Evolutionary conservation across 2,113 vertebrate species (phyloP).

Genomic region (Saimiri boliviensis): DNA sequence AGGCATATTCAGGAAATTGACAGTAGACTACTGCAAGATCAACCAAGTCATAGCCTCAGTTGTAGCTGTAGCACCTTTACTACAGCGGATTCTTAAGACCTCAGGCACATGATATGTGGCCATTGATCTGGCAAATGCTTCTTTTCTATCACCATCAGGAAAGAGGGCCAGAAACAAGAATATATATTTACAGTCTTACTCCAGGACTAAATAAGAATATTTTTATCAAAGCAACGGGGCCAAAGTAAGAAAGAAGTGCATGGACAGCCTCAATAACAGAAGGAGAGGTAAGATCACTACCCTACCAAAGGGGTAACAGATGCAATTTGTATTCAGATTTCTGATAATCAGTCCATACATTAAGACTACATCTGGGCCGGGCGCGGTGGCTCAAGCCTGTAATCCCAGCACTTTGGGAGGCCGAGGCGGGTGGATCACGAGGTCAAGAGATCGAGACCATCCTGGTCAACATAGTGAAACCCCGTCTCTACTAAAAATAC

Average conservation of each 20-base stretch:
- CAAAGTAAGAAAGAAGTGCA: neutral
- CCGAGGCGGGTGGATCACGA: too few species aligned
- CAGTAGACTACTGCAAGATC: neutral
- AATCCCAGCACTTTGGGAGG: too few species aligned
- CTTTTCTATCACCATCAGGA: neutral
- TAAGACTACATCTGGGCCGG: too few species aligned
- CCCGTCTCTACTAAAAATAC: too few species aligned
- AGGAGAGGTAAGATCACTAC: neutral
- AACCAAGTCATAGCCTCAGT: neutral
- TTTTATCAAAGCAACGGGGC: neutral
- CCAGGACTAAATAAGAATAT: slow-evolving; percentile 6
- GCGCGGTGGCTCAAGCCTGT: too few species aligned
- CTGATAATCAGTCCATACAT: neutral
- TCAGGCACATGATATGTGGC: neutral
- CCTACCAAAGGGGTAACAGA: neutral
- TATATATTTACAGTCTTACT: neutral
- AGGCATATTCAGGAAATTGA: neutral
- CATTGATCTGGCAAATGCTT: neutral
- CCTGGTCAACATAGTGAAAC: too few species aligned
- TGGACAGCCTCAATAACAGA: neutral
- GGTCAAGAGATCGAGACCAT: too few species aligned
- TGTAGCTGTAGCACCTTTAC: neutral
- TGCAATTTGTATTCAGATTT: neutral
- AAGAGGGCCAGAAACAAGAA: neutral
- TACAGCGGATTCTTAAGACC: neutral